Percentiles rank a stretch among this genome's conserved stretches.
These are phyloP conservation scores for Conops quadrifasciatus DNA, from an alignment of 2,888 invertebrate species.

Conservation along the genomic window DNA sequence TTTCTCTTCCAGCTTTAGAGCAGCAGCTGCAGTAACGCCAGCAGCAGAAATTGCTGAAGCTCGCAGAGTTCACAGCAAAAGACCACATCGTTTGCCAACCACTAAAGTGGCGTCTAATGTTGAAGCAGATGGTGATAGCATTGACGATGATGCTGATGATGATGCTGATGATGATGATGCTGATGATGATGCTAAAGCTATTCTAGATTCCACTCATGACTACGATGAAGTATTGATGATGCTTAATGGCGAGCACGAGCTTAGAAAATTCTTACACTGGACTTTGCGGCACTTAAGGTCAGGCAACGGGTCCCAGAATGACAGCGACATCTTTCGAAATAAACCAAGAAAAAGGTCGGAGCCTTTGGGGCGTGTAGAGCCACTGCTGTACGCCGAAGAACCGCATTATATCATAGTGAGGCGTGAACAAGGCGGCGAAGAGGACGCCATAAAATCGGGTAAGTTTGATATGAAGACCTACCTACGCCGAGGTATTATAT, in stretches of 20 bases:
- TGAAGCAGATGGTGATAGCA: not conserved
- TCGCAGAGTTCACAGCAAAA: no score
- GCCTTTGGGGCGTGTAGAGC: conserved; percentile 60
- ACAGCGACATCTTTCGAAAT: conserved; percentile 51
- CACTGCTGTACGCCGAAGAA: conserved; percentile 60
- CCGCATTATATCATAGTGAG: conserved; percentile 60
- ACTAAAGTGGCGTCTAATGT: no score
- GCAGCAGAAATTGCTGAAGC: no score
- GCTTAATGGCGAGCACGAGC: conserved; percentile 58
- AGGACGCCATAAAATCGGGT: conserved; percentile 36
- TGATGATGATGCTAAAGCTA: not conserved
- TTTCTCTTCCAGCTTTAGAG: no score
- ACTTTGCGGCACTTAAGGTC: conserved; percentile 53
- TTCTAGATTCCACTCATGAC: conserved; percentile 25
- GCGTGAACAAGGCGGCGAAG: conserved; percentile 46
- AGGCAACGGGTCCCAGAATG: conserved; percentile 40
- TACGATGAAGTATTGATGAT: conserved; percentile 55
- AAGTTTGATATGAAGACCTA: conserved; percentile 4
- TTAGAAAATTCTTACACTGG: conserved; percentile 59
- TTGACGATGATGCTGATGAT: not conserved
- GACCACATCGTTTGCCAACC: no score
- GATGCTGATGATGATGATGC: not conserved
- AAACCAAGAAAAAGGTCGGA: conserved; percentile 60
- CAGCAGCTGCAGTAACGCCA: no score
- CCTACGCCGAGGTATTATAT: no score